Percentiles rank a stretch among this genome's conserved stretches.
Evolutionary conservation across 2,113 vertebrate species (phyloP).

Genomic region (Bujurquina vittata): DNA sequence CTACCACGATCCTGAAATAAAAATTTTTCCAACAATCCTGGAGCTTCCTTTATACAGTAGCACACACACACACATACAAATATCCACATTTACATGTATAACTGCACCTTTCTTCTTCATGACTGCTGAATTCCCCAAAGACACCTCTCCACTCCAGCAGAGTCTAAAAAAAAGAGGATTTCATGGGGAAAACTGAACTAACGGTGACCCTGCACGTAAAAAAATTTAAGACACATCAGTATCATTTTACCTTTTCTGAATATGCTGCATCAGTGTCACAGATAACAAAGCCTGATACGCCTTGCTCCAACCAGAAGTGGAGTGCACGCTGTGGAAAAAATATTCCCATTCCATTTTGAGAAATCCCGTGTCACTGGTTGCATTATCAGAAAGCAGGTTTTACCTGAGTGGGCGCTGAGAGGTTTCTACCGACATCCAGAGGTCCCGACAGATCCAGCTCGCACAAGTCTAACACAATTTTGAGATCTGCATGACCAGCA

Average conservation of each 20-base stretch:
- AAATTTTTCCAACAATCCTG: neutral
- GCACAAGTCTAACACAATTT: conserved; percentile 78
- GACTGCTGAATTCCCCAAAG: conserved; percentile 63
- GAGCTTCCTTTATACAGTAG: neutral
- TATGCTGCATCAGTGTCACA: conserved; percentile 75
- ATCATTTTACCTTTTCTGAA: conserved; percentile 68
- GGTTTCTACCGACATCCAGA: neutral
- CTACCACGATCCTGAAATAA: conserved; percentile 74
- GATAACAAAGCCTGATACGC: conserved; percentile 77
- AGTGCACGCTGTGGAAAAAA: conserved; percentile 57
- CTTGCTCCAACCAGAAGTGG: conserved; percentile 76
- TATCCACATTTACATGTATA: neutral
- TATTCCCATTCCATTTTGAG: neutral
- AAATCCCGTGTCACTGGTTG: neutral
- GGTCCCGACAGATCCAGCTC: conserved; percentile 41
- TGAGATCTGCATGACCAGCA: conserved; percentile 63
- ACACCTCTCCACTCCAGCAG: conserved; percentile 68
- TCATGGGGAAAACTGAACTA: neutral
- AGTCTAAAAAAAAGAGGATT: conserved; percentile 61
- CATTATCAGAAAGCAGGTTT: neutral
- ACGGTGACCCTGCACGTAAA: neutral
- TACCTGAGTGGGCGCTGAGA: conserved; percentile 44
- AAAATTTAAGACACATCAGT: neutral
- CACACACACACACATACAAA: neutral
- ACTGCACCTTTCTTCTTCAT: conserved; percentile 67